Evolutionary conservation across 2,888 invertebrate genomes (phyloP).

Genomic region (Sminthurinus aureus): DNA sequence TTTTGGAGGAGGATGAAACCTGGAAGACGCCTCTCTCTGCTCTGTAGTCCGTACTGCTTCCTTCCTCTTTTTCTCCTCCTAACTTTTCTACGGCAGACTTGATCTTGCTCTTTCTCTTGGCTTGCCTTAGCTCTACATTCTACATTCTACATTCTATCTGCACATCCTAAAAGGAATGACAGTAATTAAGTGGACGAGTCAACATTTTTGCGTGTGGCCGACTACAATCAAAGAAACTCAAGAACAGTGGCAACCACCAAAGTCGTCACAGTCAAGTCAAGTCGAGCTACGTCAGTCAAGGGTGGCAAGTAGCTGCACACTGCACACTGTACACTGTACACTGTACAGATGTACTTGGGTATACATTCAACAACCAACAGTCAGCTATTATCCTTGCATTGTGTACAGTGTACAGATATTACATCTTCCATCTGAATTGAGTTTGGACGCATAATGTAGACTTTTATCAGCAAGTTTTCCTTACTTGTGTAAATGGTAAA

Average conservation of each 20-base stretch:
- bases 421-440: too few relatives aligned
- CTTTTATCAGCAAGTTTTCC: too few relatives aligned
- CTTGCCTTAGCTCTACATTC: neutral
- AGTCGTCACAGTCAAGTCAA: too few relatives aligned
- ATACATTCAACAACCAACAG: too few relatives aligned
- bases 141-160: neutral
- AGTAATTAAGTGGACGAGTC: constrained; percentile 58
- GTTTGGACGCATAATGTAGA: too few relatives aligned
- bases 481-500: too few relatives aligned
- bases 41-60: neutral
- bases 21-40: constrained; percentile 31
- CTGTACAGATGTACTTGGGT: neutral
- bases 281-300: neutral
- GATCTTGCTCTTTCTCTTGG: neutral
- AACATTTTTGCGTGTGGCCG: constrained; percentile 58
- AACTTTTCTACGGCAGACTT: too few relatives aligned
- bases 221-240: constrained; percentile 49
- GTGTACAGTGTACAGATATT: too few relatives aligned
- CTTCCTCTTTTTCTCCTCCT: neutral
- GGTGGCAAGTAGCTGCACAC: constrained; percentile 12
- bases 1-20: neutral
- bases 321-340: neutral
- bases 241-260: neutral
- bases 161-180: constrained; percentile 49
- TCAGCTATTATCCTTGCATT: too few relatives aligned